Evolutionary conservation across 2,113 vertebrate species (phyloP), one percentile per base, ranked within the genome.

Genomic region (Grammomys surdaster): DNA sequence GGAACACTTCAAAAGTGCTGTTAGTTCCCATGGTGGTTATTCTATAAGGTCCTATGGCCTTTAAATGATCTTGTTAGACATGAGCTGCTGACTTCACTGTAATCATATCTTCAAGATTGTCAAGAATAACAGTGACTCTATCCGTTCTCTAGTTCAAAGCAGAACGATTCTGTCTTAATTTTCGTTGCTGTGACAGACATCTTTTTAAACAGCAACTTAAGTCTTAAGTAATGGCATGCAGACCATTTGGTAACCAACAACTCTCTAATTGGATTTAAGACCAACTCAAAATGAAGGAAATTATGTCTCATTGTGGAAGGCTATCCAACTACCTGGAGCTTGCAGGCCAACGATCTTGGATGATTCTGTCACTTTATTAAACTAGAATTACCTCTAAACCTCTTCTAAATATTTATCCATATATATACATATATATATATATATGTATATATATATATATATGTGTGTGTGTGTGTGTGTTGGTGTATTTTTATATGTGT

Each of bases 1-100:
- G 16, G 1, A 14, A 19, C 9, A 2, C 33, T 9, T 67, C n/a
- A 40, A 9, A 70, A 51, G 31, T 33, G 19, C 2, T 40, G 0
- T 22, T 36, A 14, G 24, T 4, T 13, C 22, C 16, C 19, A 20
- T 20, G 43, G 20, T 43, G 16, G 63, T 5, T 19, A 11, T 7
- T 24, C 24, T 60, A 40, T 54, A 80, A 69, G 3, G 16, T 31
- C 1, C 10, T n/a, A 2, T 80, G 28, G 9, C 33, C 26, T 86
- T 86, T 70, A 72, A 70, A 51, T 13, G 4, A 48, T 54, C 31
- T 11, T 16, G 7, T 26, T 36, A 3, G 33, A 56, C 12, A 5
- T 48, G 3, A 70, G 5, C 1, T 70, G 31, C 31, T 87, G 4
- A 70, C 11, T 46, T n/a, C 6, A 8, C 70, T 86, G 19, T n/a